Conservation (phyloP, 1,140 invertebrate species). For the Trachelipus rathkii region DNA sequence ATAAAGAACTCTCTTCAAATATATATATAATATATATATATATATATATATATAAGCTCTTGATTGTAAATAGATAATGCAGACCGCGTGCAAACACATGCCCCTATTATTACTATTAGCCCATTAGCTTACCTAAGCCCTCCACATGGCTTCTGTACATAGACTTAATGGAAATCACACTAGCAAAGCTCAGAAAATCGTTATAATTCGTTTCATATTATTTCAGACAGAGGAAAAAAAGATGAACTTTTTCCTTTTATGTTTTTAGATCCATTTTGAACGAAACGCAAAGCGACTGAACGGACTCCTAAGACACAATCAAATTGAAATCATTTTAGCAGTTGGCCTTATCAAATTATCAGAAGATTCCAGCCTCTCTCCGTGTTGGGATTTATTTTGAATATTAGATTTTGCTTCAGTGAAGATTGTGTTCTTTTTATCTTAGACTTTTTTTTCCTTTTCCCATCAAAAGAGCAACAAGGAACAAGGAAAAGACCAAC, state of each 20-base stretch:
- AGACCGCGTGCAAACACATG: neutral
- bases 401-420: conserved; percentile 5
- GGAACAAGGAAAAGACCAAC: too few species aligned
- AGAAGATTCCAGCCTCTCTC: neutral
- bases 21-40: conserved; percentile 25
- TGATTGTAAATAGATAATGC: neutral
- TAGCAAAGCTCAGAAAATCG: neutral
- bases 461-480: too few species aligned
- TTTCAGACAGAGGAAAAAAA: neutral
- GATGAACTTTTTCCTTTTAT: neutral
- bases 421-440: neutral
- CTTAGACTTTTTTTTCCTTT: too few species aligned
- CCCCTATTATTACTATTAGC: conserved; percentile 6
- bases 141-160: neutral
- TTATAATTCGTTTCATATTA: neutral
- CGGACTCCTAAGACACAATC: neutral
- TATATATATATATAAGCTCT: conserved; percentile 14
- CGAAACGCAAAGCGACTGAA: neutral
- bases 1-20: conserved; percentile 4
- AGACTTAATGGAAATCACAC: neutral
- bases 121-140: conserved; percentile 11
- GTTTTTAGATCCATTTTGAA: neutral
- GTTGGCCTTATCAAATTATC: conserved; percentile 12
- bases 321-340: conserved; percentile 8
- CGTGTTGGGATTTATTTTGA: conserved; percentile 12